phyloP scores from a whole-genome alignment of 2,888 invertebrate genomes.

The Argyresthia albistria region DNA sequence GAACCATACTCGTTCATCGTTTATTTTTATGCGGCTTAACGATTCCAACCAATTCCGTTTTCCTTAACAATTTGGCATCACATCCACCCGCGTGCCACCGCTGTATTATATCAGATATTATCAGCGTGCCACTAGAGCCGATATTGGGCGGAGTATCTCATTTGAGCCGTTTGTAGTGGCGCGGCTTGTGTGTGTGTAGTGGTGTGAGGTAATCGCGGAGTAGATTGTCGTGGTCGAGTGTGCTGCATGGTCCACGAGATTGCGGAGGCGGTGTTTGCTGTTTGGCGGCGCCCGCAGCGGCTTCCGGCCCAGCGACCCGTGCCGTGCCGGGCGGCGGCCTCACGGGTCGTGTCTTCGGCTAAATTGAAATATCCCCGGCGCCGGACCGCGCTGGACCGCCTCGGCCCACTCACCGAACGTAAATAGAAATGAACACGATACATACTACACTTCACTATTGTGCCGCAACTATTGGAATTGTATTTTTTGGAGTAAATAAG shows the following conservation, averaged over 20 bases:
- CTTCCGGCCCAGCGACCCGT: constrained; percentile 69
- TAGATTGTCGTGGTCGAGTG: constrained; percentile 62
- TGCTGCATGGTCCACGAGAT: constrained; percentile 66
- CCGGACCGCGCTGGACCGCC: constrained; percentile 12
- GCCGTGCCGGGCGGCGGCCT: constrained; percentile 51
- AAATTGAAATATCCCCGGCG: constrained; percentile 63
- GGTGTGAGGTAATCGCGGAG: constrained; percentile 51
- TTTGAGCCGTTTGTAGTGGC: background rate
- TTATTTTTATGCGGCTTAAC: too few species aligned
- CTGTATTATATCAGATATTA: constrained; percentile 8
- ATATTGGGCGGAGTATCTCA: background rate
- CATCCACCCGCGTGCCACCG: too few species aligned
- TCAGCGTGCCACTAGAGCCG: constrained; percentile 14
- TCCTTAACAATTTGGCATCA: too few species aligned
- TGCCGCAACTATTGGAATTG: too few species aligned
- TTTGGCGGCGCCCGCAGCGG: constrained; percentile 64
- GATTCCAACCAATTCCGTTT: too few species aligned
- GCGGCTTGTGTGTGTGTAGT: constrained; percentile 15
- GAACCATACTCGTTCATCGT: too few species aligned
- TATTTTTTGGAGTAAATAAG: too few species aligned
- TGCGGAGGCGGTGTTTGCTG: constrained; percentile 70
- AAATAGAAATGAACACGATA: constrained; percentile 18
- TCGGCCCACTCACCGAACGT: constrained; percentile 5
- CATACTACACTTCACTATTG: background rate
- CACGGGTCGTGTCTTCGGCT: constrained; percentile 64